Evolutionary conservation across 1,140 invertebrate species (phyloP).

Genomic region (Drosophila ambigua): DNA sequence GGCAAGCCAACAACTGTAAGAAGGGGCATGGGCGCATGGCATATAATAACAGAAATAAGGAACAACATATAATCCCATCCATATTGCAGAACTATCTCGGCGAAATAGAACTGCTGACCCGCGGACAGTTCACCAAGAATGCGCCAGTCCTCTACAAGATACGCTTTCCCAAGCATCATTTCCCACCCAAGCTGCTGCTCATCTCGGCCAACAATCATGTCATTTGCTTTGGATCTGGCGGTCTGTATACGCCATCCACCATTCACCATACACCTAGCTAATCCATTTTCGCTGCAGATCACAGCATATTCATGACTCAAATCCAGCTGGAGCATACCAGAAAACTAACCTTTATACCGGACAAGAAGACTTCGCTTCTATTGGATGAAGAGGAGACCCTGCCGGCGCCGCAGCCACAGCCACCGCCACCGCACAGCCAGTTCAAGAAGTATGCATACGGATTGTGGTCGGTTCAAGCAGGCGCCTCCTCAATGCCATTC

Average conservation of each 20-base stretch:
- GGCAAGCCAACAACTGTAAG: slow-evolving; percentile 76
- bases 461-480: slow-evolving; percentile 51
- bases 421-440: slow-evolving; percentile 47
- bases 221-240: slow-evolving; percentile 70
- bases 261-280: background rate
- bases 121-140: slow-evolving; percentile 63
- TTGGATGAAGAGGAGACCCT: slow-evolving; percentile 8
- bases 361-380: slow-evolving; percentile 42
- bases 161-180: slow-evolving; percentile 74
- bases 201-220: slow-evolving; percentile 73
- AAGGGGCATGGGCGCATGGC: background rate
- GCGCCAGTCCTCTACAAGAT: slow-evolving; percentile 72
- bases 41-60: too few relatives aligned
- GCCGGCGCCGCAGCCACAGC: slow-evolving; percentile 41
- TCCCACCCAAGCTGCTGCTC: slow-evolving; percentile 74
- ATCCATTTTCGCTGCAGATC: slow-evolving; percentile 46
- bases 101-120: slow-evolving; percentile 77
- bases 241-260: slow-evolving; percentile 27
- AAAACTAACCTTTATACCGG: slow-evolving; percentile 68
- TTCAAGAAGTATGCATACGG: slow-evolving; percentile 78
- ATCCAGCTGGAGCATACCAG: slow-evolving; percentile 80
- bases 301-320: slow-evolving; percentile 79
- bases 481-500: slow-evolving; percentile 11
- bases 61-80: background rate
- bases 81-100: slow-evolving; percentile 70